Evolutionary conservation across 1,140 invertebrate species (phyloP), one percentile per base, ranked within the genome.

Genomic region (Brachionus koreanus): DNA sequence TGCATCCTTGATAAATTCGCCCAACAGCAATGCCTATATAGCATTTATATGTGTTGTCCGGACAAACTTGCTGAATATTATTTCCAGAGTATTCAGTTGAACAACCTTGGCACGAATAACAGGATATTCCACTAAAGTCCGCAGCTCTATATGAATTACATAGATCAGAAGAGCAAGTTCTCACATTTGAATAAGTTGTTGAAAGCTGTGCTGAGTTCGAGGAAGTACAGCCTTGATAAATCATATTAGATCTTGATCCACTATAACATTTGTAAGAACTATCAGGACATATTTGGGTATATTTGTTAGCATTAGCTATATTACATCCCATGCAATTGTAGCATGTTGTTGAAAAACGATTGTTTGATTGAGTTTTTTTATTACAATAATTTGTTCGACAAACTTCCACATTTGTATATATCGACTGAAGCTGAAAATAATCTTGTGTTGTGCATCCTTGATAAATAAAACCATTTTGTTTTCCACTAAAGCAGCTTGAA

Each of bases 281-380:
- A 74, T 74, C 69, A 0, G 39, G 69, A 49, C 69, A 74, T 35
- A 74, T 74, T 46, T 74, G 69, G 43, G 69, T 74, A 29, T 25
- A 46, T 25, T 46, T 74, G 43, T 74, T 74, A 10, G 69, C 39
- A 25, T 74, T 74, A 7, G 37, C 19, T 25, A 29, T 10, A 19
- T 19, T 33, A 74, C 69, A 74, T 10, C 69, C 69, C 39, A 74
- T 19, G 25, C 69, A 74, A 25, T 74, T 25, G 13, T 46, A 74
- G 9, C 69, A 74, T 25, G 69, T 74, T 29, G 25, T 25, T 12
- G 69, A 43, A 33, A 13, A 74, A 7, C 69, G 23, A 74, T 74
- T 74, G 25, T 74, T 74, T 3, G 39, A 46, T 16, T 43, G 39
- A 3, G 33, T 16, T 12, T 74, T 46, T 74, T 74, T 74, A n/a